Percentiles rank a stretch among this genome's conserved stretches.
Conservation (phyloP, 2,888 invertebrate genomes). For the Temnothorax rugatulus region DNA sequence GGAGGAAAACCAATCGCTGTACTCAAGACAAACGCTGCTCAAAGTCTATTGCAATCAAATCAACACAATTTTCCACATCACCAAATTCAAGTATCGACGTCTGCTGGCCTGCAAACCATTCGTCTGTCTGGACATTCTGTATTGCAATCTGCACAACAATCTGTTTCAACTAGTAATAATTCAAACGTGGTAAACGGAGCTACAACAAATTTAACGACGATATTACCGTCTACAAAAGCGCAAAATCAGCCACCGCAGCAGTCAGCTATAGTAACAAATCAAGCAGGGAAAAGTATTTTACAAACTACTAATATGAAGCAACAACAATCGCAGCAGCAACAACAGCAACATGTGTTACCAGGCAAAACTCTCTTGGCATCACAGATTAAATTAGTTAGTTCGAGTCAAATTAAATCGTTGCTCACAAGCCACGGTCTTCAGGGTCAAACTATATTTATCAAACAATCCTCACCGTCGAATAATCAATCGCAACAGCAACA, state of each 20-base stretch:
- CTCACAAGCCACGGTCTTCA: conserved; percentile 84
- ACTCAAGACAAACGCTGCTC: conserved; percentile 82
- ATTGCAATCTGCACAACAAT: conserved; percentile 85
- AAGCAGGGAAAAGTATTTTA: conserved; percentile 80
- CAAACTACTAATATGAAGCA: conserved; percentile 82
- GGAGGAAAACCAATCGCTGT: conserved; percentile 83
- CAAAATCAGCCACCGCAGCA: conserved; percentile 79
- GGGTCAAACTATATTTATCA: conserved; percentile 85
- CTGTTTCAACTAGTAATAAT: conserved; percentile 84
- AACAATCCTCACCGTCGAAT: conserved; percentile 82
- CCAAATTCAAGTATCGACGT: conserved; percentile 85
- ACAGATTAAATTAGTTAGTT: conserved; percentile 84
- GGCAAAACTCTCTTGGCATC: conserved; percentile 84
- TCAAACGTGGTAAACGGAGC: conserved; percentile 74
- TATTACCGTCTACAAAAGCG: conserved; percentile 86
- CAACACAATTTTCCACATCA: conserved; percentile 85
- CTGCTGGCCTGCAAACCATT: conserved; percentile 87
- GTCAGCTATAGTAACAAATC: conserved; percentile 76
- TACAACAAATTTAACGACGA: conserved; percentile 85
- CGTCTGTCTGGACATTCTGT: conserved; percentile 87
- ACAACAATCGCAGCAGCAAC: conserved; percentile 65
- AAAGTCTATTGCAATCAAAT: conserved; percentile 84
- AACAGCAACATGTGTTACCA: conserved; percentile 81
- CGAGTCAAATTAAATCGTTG: conserved; percentile 85
- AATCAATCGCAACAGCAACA: conserved; percentile 81